A percentile compares a stretch with the other conserved stretches of the same genome.
Evolutionary conservation across 2,888 invertebrate species (phyloP).

Genomic region (Hymenopus coronatus): DNA sequence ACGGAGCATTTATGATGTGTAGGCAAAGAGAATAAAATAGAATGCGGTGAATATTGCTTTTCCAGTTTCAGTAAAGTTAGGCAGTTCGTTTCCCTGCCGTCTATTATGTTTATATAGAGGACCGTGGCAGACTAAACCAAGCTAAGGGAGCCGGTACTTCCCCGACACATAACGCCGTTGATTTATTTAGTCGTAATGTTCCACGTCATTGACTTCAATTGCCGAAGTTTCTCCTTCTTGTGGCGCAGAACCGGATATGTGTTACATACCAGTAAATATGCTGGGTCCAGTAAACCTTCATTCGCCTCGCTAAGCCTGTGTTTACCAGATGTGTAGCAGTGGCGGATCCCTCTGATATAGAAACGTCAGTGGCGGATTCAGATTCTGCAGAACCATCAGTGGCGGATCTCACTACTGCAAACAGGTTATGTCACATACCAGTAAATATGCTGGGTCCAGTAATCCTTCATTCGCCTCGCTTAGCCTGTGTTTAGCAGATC

Average conservation of each 20-base stretch:
- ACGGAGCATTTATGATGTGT: background rate
- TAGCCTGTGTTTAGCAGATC: background rate
- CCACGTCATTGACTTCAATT: conserved; percentile 1
- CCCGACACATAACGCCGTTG: background rate
- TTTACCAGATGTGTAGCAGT: background rate
- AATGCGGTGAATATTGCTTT: background rate
- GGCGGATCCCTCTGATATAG: no score
- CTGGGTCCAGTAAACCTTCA: background rate
- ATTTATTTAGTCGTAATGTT: conserved; percentile 8
- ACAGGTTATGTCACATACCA: no score
- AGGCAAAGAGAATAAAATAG: background rate
- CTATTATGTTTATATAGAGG: background rate
- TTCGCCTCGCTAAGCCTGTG: background rate
- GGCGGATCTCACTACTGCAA: no score
- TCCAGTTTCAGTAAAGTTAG: background rate
- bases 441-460: no score
- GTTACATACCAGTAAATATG: background rate
- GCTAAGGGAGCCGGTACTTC: background rate
- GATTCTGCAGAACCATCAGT: background rate
- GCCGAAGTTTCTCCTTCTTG: background rate
- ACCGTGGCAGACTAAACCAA: background rate
- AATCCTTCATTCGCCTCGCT: background rate
- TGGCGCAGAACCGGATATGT: background rate
- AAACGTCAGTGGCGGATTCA: background rate
- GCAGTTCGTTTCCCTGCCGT: background rate